Evolutionary conservation across 2,113 vertebrate genomes (phyloP), one percentile per base, ranked within the genome.

Genomic region (Phylloscopus whistleri): DNA sequence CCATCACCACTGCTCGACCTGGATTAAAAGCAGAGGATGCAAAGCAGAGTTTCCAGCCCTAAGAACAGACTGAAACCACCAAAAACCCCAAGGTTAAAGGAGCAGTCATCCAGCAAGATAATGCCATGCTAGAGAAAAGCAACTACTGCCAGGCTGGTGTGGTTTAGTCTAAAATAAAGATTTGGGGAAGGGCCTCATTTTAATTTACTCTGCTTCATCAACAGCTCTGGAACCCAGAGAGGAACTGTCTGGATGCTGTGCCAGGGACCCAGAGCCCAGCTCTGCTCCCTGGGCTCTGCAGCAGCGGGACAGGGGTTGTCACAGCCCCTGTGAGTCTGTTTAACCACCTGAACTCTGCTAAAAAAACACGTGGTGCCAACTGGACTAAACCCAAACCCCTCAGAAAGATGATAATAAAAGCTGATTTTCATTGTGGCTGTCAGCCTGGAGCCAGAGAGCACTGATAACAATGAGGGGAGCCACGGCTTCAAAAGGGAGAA

Each of bases 111-210:
- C 80, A 73, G 46, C 53, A 76, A 39, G 22, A 48, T 21, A 81
- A 17, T 14, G 13, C 37, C 77, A 9, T 7, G 26, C 9, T 31
- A 2, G 30, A 11, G 51, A 33, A 66, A 46, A 85, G 16, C 6
- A 51, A 14, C 35, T 43, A 3, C 3, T 2, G 41, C 49, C 81
- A 90, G 39, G 23, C 10, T 16, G 22, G 7, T 1, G 48, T 6
- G 43, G 16, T 26, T 59, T 19, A 11, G 16, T 16, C 27, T 46
- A 41, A 39, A 90, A 41, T 4, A 68, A 51, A 48, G 16, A 17
- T 9, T 6, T 16, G 37, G 22, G 30, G 14, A 17, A 10, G 17
- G 15, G 11, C 0, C 3, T 31, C 10, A 3, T 3, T 82, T 39
- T 39, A 2, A 5, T 69, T 81, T 20, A 27, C 10, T 43, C 44